These are phyloP conservation scores for Lophotriccus pileatus DNA, from an alignment of 2,797 vertebrate genomes.

Conservation along the genomic window DNA sequence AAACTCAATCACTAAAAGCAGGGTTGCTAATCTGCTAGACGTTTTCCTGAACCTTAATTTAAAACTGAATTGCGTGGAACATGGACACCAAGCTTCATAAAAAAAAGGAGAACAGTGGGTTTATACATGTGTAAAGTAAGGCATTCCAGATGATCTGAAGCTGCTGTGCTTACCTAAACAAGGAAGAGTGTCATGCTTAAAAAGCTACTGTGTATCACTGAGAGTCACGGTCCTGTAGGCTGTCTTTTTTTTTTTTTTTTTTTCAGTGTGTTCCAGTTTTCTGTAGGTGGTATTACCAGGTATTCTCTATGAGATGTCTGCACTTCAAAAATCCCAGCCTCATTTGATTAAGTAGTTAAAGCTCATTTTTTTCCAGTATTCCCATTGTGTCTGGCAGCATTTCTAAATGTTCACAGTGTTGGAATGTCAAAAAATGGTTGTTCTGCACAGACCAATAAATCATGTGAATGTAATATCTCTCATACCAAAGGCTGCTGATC, in stretches of 20 bases:
- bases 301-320: neutral
- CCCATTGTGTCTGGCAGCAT: neutral
- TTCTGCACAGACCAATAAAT: neutral
- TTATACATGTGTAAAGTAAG: neutral
- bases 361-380: neutral
- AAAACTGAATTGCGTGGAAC: neutral
- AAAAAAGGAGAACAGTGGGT: neutral
- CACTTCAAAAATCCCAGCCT: neutral
- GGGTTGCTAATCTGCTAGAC: neutral
- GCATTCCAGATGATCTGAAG: neutral
- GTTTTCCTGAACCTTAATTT: neutral
- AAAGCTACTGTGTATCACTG: neutral
- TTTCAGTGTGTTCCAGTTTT: neutral
- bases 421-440: neutral
- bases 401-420: neutral
- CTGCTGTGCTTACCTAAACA: neutral
- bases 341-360: neutral
- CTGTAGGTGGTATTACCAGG: neutral
- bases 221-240: neutral
- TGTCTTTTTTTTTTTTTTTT: neutral
- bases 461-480: neutral
- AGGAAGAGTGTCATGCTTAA: neutral
- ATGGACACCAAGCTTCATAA: neutral
- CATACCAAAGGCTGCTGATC: neutral
- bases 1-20: neutral